Conservation (phyloP, 1,140 invertebrate species). For the Anthonomus grandis region DNA sequence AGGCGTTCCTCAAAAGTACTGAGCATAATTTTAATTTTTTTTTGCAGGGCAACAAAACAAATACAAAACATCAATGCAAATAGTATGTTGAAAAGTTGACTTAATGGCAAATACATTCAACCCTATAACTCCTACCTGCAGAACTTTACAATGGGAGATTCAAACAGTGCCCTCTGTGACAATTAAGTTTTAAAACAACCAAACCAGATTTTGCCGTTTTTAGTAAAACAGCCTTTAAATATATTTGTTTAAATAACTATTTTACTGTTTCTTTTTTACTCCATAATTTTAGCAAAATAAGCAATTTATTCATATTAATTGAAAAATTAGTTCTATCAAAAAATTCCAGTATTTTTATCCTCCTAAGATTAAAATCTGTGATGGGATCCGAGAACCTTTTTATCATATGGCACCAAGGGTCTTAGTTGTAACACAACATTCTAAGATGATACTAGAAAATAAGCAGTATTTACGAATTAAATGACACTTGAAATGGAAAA, state of each 20-base stretch:
- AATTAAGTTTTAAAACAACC: conserved; percentile 22
- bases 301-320: not conserved
- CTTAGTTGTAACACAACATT: no score
- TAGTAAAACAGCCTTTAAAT: conserved; percentile 10
- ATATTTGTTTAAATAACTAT: conserved; percentile 15
- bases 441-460: no score
- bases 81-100: conserved; percentile 43
- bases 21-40: not conserved
- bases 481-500: no score
- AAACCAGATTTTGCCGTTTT: conserved; percentile 5
- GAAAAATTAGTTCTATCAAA: no score
- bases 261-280: conserved; percentile 11
- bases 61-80: no score
- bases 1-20: no score
- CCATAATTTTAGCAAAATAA: conserved; percentile 10
- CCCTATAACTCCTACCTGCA: not conserved
- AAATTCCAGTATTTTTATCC: no score
- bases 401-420: no score
- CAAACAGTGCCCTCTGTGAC: conserved; percentile 7
- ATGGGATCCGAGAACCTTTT: no score
- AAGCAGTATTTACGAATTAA: no score
- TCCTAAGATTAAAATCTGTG: no score
- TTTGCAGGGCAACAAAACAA: conserved; percentile 40
- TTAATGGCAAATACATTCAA: conserved; percentile 7
- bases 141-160: not conserved